These are phyloP conservation scores for Imbricaverruca yamaguchii DNA, from an alignment of 2,888 invertebrate species.

Conservation along the genomic window DNA sequence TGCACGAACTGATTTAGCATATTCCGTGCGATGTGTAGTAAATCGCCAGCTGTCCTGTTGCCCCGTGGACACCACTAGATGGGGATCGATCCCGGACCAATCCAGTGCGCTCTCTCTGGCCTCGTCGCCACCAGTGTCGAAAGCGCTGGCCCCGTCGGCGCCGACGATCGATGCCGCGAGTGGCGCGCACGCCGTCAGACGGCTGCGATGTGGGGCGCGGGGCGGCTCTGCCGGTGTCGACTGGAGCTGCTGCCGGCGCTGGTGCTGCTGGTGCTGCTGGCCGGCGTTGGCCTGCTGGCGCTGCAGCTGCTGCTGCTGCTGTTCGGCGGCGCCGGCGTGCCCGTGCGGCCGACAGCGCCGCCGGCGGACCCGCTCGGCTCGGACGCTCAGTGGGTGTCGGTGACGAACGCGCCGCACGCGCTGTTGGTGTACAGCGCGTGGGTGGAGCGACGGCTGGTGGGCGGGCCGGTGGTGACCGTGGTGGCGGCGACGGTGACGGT, in stretches of 20 bases:
- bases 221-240: neutral
- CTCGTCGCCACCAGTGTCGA: neutral
- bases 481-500: neutral
- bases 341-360: neutral
- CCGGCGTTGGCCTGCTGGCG: neutral
- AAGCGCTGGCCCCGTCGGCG: slow-evolving; percentile 2
- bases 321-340: neutral
- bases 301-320: no score
- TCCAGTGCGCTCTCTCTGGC: no score
- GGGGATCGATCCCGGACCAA: no score
- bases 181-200: neutral
- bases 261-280: slow-evolving; percentile 15
- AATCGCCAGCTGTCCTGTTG: no score
- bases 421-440: neutral
- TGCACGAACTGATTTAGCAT: no score
- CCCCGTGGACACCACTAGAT: no score
- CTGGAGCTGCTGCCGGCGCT: slow-evolving; percentile 2
- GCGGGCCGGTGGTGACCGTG: neutral
- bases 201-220: neutral
- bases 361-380: neutral
- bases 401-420: neutral
- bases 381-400: neutral
- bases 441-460: neutral
- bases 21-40: no score
- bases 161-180: neutral